phyloP scores from a whole-genome alignment of 2,797 vertebrate genomes.

The Gymnodraco acuticeps region DNA sequence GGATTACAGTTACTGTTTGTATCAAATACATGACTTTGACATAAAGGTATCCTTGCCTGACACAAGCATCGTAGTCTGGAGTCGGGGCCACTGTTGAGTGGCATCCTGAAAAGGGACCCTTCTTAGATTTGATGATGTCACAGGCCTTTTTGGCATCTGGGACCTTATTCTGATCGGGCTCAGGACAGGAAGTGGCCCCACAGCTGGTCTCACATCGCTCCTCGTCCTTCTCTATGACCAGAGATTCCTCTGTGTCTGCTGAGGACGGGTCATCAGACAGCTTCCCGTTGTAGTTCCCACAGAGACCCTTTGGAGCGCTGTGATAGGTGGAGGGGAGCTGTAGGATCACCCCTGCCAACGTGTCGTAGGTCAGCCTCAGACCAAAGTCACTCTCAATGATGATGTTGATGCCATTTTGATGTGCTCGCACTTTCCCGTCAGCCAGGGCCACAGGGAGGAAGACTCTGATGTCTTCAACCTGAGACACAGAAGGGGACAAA shows the following conservation, averaged over 20 bases:
- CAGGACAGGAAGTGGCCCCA: slow-evolving; percentile 12
- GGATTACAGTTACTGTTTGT: not conserved
- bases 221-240: not conserved
- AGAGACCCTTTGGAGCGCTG: slow-evolving; percentile 29
- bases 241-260: not conserved
- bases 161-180: not conserved
- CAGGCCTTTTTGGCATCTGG: slow-evolving; percentile 28
- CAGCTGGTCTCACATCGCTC: slow-evolving; percentile 21
- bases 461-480: slow-evolving; percentile 34
- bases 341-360: slow-evolving; percentile 2
- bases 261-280: slow-evolving; percentile 3
- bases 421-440: slow-evolving; percentile 10
- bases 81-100: slow-evolving; percentile 19
- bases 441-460: slow-evolving; percentile 25
- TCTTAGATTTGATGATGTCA: slow-evolving; percentile 19
- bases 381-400: slow-evolving; percentile 66
- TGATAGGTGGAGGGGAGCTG: slow-evolving; percentile 49
- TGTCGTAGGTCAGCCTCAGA: slow-evolving; percentile 42
- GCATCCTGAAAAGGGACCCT: slow-evolving; percentile 39
- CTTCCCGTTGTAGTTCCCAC: slow-evolving; percentile 38
- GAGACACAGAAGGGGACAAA: not conserved
- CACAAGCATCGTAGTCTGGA: slow-evolving; percentile 21
- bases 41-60: slow-evolving; percentile 31
- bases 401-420: slow-evolving; percentile 57
- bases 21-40: not conserved